Conservation (phyloP, 2,113 vertebrate species). For the Carollia perspicillata region DNA sequence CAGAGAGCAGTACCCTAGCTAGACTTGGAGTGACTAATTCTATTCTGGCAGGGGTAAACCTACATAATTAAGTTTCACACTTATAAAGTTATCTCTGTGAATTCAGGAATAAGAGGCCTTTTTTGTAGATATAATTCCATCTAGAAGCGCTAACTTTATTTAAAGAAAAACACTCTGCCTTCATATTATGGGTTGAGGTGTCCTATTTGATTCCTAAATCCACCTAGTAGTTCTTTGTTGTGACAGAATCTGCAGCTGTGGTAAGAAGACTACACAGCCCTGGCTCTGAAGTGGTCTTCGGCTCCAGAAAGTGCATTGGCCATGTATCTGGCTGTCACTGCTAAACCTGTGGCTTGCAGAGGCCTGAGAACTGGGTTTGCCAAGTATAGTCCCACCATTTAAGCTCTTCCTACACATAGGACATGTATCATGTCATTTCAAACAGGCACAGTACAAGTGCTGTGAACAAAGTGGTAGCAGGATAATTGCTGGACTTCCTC, state of each 20-base stretch:
- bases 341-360: slow-evolving; percentile 82
- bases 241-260: slow-evolving; percentile 69
- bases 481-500: slow-evolving; percentile 95
- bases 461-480: slow-evolving; percentile 97
- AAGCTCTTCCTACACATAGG: slow-evolving; percentile 97
- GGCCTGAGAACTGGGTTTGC: slow-evolving; percentile 81
- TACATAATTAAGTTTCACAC: slow-evolving; percentile 59
- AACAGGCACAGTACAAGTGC: slow-evolving; percentile 92
- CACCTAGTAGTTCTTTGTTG: slow-evolving; percentile 66
- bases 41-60: slow-evolving; percentile 22
- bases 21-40: slow-evolving; percentile 51
- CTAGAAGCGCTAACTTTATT: slow-evolving; percentile 61
- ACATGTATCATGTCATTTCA: slow-evolving; percentile 94
- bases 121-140: slow-evolving; percentile 56
- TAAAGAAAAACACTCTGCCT: slow-evolving; percentile 66
- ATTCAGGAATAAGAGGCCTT: slow-evolving; percentile 61
- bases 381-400: slow-evolving; percentile 90
- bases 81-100: slow-evolving; percentile 63
- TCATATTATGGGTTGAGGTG: slow-evolving; percentile 56
- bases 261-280: neutral
- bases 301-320: slow-evolving; percentile 94
- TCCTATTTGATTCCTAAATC: slow-evolving; percentile 67
- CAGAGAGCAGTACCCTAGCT: slow-evolving; percentile 39
- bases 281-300: neutral
- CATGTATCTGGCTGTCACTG: slow-evolving; percentile 88